These are phyloP conservation scores for Brachypalpus laphriformis DNA, from an alignment of 2,888 invertebrate species.

Conservation along the genomic window DNA sequence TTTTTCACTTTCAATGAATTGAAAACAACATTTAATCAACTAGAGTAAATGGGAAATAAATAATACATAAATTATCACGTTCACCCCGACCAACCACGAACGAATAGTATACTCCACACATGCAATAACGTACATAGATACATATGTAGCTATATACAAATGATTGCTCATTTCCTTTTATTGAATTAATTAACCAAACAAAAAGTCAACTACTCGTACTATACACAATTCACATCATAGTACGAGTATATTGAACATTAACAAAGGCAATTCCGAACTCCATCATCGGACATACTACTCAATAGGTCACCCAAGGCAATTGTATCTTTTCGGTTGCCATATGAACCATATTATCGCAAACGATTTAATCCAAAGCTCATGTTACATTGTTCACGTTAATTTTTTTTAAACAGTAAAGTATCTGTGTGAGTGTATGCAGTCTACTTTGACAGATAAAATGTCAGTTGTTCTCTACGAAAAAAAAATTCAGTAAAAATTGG, in stretches of 20 bases:
- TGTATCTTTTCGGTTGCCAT: slow-evolving; percentile 50
- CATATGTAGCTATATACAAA: slow-evolving; percentile 19
- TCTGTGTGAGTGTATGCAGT: background rate
- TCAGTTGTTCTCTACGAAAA: slow-evolving; percentile 43
- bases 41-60: slow-evolving; percentile 5
- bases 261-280: slow-evolving; percentile 49
- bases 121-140: background rate
- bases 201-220: slow-evolving; percentile 56
- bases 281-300: slow-evolving; percentile 39
- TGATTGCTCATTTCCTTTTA: slow-evolving; percentile 71
- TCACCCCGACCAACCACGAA: slow-evolving; percentile 38
- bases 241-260: slow-evolving; percentile 34
- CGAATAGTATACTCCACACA: slow-evolving; percentile 19
- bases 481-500: background rate
- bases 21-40: slow-evolving; percentile 45
- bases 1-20: slow-evolving; percentile 41
- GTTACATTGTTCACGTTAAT: slow-evolving; percentile 49
- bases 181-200: slow-evolving; percentile 72
- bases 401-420: slow-evolving; percentile 9
- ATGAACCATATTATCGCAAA: slow-evolving; percentile 37
- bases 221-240: slow-evolving; percentile 20
- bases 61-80: slow-evolving; percentile 40
- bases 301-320: slow-evolving; percentile 64
- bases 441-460: slow-evolving; percentile 38
- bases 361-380: slow-evolving; percentile 56